These are phyloP conservation scores for Oreortyx pictus DNA, from an alignment of 2,797 vertebrate species.

Conservation along the genomic window DNA sequence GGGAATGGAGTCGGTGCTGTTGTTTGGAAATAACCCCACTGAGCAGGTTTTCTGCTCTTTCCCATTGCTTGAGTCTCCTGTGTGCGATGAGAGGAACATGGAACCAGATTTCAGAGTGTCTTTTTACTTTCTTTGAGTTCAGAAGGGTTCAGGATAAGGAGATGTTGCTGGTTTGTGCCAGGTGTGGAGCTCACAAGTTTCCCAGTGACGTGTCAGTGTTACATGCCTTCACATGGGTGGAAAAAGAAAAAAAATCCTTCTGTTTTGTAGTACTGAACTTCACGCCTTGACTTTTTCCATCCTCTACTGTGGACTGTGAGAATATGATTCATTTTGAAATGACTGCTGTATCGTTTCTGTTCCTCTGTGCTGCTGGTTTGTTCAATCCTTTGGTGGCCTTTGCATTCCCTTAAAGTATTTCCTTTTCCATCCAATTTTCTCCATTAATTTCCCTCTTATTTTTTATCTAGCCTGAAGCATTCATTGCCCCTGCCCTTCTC, in stretches of 20 bases:
- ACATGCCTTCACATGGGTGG: not conserved
- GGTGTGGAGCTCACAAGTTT: no score
- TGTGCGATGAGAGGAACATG: not conserved
- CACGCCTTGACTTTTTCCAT: not conserved
- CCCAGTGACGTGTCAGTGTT: not conserved
- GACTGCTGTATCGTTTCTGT: not conserved
- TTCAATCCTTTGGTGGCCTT: conserved; percentile 26
- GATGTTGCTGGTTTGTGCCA: not conserved
- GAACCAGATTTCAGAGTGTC: not conserved
- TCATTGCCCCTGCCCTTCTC: conserved; percentile 30
- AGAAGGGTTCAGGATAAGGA: not conserved
- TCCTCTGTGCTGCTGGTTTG: conserved; percentile 31
- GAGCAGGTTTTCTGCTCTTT: not conserved
- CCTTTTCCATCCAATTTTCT: not conserved
- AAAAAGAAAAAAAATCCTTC: not conserved
- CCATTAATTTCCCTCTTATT: conserved; percentile 18
- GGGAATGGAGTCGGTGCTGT: not conserved
- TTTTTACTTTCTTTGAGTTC: not conserved
- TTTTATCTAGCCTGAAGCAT: conserved; percentile 38
- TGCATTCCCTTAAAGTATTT: conserved; percentile 30
- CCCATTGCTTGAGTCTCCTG: not conserved
- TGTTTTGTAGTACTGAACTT: not conserved
- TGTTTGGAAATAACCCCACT: not conserved
- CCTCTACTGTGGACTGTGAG: not conserved
- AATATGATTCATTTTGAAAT: conserved; percentile 13